These are phyloP conservation scores for Drosophila barbarae DNA, from an alignment of 2,888 invertebrate genomes.

Conservation along the genomic window DNA sequence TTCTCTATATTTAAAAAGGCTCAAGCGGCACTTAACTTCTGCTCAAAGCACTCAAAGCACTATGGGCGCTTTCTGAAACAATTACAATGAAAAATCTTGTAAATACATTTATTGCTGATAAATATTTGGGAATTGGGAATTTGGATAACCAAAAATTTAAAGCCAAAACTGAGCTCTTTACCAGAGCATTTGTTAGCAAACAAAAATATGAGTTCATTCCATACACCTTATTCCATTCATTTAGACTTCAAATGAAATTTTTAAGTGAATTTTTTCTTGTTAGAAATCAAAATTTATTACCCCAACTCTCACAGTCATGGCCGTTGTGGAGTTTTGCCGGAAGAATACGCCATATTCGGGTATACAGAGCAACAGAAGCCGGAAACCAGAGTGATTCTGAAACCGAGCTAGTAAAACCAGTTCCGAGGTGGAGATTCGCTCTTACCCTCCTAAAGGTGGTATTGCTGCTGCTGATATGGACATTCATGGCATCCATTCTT, in stretches of 20 bases:
- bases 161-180: not conserved
- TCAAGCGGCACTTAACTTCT: constrained; percentile 70
- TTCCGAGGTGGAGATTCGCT: not conserved
- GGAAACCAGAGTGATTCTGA: not conserved
- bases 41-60: constrained; percentile 45
- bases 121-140: not conserved
- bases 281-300: not conserved
- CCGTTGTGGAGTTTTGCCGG: constrained; percentile 56
- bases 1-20: constrained; percentile 66
- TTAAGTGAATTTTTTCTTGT: not conserved
- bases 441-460: not conserved
- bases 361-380: constrained; percentile 71
- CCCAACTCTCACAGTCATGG: not conserved
- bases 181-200: not conserved
- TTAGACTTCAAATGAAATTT: not conserved
- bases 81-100: not conserved
- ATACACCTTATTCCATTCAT: not conserved
- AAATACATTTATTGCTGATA: not conserved
- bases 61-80: not conserved
- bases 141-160: not conserved
- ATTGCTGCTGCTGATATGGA: not conserved
- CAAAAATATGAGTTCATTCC: not conserved
- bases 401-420: not conserved
- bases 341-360: constrained; percentile 62
- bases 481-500: not conserved